Evolutionary conservation across 2,888 invertebrate species (phyloP).

Genomic region (Iphiclides podalirius): DNA sequence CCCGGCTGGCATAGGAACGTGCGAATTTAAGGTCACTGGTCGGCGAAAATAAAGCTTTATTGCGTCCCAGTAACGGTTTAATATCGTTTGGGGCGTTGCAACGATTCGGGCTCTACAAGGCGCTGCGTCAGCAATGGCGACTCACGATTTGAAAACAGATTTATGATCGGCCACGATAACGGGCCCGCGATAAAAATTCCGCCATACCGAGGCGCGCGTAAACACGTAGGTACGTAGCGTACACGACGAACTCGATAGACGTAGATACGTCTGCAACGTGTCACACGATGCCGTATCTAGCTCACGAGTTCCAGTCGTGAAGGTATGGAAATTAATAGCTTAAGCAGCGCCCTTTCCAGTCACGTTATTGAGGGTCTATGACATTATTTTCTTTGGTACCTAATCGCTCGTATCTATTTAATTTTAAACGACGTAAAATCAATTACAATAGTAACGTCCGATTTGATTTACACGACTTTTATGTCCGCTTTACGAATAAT

Average conservation of each 20-base stretch:
- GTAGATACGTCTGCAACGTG: conserved; percentile 41
- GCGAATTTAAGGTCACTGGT: conserved; percentile 49
- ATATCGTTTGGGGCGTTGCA: conserved; percentile 43
- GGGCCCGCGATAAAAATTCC: conserved; percentile 76
- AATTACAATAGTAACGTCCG: background rate
- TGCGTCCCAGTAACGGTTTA: conserved; percentile 44
- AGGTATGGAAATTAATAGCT: conserved; percentile 39
- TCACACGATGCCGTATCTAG: conserved; percentile 44
- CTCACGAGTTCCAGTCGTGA: conserved; percentile 65
- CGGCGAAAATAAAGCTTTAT: conserved; percentile 64
- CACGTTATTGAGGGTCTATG: conserved; percentile 18
- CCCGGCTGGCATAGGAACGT: conserved; percentile 53
- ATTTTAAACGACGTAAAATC: background rate
- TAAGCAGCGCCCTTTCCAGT: conserved; percentile 39
- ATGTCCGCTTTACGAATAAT: too few relatives aligned
- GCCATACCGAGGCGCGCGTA: conserved; percentile 57
- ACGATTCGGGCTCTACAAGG: conserved; percentile 45
- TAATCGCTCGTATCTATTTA: conserved; percentile 4
- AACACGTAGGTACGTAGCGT: conserved; percentile 26
- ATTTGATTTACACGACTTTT: background rate
- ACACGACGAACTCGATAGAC: background rate
- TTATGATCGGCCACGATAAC: conserved; percentile 79
- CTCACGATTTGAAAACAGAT: conserved; percentile 79
- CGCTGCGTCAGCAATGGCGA: conserved; percentile 57
- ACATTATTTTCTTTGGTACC: too few relatives aligned